Evolutionary conservation across 2,113 vertebrate species (phyloP).

Genomic region (Macquaria australasica): DNA sequence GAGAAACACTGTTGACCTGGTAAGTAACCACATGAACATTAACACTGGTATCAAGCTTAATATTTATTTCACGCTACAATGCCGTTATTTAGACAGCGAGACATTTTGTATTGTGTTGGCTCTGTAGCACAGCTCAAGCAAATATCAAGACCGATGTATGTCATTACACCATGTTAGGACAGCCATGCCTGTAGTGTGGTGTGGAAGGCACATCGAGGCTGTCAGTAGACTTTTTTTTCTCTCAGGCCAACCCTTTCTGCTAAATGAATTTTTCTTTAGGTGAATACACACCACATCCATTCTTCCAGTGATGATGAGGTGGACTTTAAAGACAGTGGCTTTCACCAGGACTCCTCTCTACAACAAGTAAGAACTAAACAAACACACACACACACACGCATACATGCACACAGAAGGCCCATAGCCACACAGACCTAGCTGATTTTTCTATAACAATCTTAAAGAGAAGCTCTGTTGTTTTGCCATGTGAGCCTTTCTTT

Average conservation of each 20-base stretch:
- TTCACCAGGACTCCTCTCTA: conserved; percentile 98
- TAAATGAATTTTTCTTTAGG: conserved; percentile 77
- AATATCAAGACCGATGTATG: background rate
- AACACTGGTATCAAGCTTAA: background rate
- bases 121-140: background rate
- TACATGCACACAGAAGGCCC: conserved; percentile 10
- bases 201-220: background rate
- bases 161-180: too few relatives aligned
- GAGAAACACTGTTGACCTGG: conserved; percentile 98
- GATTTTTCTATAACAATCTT: background rate
- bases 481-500: background rate
- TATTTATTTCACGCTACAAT: background rate
- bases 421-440: conserved; percentile 8
- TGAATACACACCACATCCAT: conserved; percentile 98
- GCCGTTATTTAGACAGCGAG: background rate
- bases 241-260: background rate
- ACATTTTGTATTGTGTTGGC: background rate
- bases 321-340: conserved; percentile 98
- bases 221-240: background rate
- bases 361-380: conserved; percentile 92
- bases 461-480: background rate
- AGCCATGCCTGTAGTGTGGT: background rate
- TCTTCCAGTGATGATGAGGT: conserved; percentile 99
- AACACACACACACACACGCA: conserved; percentile 4
- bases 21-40: conserved; percentile 79